Evolutionary conservation across 2,113 vertebrate genomes (phyloP).

Genomic region (Bettongia penicillata): DNA sequence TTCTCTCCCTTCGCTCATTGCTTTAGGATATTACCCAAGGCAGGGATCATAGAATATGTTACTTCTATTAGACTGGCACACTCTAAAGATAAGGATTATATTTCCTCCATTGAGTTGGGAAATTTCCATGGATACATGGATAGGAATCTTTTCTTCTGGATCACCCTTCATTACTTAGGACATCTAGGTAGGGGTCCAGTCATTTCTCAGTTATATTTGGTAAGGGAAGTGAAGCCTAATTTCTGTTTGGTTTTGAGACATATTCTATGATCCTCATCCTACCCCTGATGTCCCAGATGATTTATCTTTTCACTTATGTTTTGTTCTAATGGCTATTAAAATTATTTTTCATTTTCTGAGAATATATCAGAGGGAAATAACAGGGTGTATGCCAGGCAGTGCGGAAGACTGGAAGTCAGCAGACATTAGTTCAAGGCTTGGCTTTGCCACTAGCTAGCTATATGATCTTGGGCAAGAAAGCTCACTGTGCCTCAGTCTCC

Average conservation of each 20-base stretch:
- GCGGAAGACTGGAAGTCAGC: background rate
- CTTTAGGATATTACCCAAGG: background rate
- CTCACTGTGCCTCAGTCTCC: background rate
- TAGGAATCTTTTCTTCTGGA: background rate
- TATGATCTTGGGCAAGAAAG: background rate
- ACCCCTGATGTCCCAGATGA: background rate
- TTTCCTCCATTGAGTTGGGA: background rate
- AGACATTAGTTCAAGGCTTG: background rate
- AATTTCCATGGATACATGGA: background rate
- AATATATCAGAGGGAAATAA: background rate
- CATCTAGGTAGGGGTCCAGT: background rate
- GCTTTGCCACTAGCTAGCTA: background rate
- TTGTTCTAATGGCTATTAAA: background rate
- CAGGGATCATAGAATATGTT: background rate
- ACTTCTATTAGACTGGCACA: background rate
- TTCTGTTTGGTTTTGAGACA: background rate
- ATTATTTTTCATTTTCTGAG: background rate
- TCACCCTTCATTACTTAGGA: background rate
- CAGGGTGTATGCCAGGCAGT: background rate
- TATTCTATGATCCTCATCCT: background rate
- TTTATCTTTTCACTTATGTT: background rate
- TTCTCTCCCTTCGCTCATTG: background rate
- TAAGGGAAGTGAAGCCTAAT: background rate
- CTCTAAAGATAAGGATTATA: background rate
- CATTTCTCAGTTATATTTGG: background rate